Conservation (phyloP, 2,113 vertebrate genomes). For the Hemicordylus capensis region DNA sequence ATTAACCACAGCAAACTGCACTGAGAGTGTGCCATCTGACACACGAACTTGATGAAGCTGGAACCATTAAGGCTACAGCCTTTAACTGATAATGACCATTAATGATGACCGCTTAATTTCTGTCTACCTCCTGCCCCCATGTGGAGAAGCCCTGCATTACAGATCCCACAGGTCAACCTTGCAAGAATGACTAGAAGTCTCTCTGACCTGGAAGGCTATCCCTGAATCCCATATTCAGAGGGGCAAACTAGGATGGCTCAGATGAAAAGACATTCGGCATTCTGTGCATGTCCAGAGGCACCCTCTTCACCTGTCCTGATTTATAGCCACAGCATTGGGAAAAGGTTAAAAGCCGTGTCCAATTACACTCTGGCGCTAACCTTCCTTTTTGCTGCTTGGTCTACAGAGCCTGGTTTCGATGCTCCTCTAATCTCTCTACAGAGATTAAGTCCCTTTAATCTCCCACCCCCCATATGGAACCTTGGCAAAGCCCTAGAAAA, state of each 20-base stretch:
- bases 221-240: background rate
- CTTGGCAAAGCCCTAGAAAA: accelerated
- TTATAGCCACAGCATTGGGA: background rate
- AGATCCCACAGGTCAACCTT: background rate
- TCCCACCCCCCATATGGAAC: background rate
- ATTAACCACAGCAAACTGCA: too few species aligned
- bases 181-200: background rate
- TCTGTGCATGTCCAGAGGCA: background rate
- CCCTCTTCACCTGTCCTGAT: background rate
- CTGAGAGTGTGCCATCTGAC: too few species aligned
- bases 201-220: background rate
- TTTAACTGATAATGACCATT: too few species aligned
- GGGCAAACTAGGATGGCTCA: background rate
- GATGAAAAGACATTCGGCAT: too few species aligned
- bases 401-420: background rate
- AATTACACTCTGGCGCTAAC: background rate
- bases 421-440: background rate
- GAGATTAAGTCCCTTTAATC: background rate
- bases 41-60: too few species aligned
- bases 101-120: too few species aligned
- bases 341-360: background rate
- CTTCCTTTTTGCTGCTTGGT: accelerated
- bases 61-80: too few species aligned
- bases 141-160: background rate
- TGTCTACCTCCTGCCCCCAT: background rate